Base-by-base conservation (phyloP, 2,797 vertebrate genomes). In the Atherinosoma microstoma region DNA sequence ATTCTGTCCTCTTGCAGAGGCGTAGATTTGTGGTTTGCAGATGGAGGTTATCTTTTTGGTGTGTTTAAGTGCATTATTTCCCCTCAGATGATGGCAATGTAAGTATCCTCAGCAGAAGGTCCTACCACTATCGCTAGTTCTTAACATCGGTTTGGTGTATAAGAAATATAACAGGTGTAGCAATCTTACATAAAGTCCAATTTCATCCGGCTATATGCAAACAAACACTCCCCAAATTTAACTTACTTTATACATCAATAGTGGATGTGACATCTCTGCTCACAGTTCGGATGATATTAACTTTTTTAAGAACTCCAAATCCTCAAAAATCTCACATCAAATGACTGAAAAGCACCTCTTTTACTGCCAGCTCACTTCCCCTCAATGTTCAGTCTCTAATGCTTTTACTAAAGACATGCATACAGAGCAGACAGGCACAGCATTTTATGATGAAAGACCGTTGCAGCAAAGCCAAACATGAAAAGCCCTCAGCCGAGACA, bases 371-470 rank as follows among this genome's bases (percentile, higher is more conserved):
- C 40, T 54, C 36, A 56, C 27, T 53, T 75, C 65, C 54, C 69
- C 40, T 80, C 27, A 40, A 22, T 79, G 58, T 36, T 87, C 67
- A 80, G 72, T 58, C 61, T 78, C 27, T 51, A 62, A 27, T 67
- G 56, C 51, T 59, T 76, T 68, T 58, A 53, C 45, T 38, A 54
- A 65, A 65, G 60, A 79, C 90, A 92, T 90, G 90, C 93, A 92
- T 64, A 49, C 73, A 71, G 59, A 80, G 77, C 83, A 90, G 69
- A 80, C 89, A 89, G 82, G 83, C 89, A 87, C 72, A 66, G 70
- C 77, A 60, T 63, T 68, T 67, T 34, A 85, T 87, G 87, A 73
- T 30, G 77, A 71, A 73, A 80, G 51, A 64, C 64, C 62, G 36
- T 79, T 72, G 81, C 75, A 64, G 75, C 57, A 82, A 84, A 87